Evolutionary conservation across 2,113 vertebrate genomes (phyloP).

Genomic region (Chitala chitala): DNA sequence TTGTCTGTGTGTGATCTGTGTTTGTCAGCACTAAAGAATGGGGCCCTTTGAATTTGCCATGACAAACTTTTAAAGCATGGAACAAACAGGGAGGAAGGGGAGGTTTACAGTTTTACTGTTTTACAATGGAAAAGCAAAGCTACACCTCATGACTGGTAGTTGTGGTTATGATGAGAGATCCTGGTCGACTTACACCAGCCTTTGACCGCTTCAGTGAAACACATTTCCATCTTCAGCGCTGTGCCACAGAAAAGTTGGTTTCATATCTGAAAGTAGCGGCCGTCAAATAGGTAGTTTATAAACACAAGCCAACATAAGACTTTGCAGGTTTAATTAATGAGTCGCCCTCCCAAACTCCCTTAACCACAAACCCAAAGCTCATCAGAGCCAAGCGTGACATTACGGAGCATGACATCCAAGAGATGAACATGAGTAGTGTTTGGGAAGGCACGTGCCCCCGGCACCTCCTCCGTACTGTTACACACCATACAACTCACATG

Average conservation of each 20-base stretch:
- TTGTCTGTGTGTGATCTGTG: too few species aligned
- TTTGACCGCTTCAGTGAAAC: not conserved
- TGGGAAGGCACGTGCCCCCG: not conserved
- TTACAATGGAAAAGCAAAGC: too few species aligned
- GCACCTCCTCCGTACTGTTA: not conserved
- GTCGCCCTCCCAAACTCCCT: too few species aligned
- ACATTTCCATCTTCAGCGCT: conserved; percentile 37
- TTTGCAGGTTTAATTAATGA: too few species aligned
- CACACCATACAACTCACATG: conserved; percentile 44
- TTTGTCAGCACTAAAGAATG: too few species aligned
- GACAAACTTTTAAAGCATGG: too few species aligned
- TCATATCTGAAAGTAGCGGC: conserved; percentile 49
- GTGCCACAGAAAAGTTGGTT: conserved; percentile 58
- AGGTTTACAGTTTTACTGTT: too few species aligned
- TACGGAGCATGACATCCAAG: not conserved
- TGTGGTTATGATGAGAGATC: not conserved
- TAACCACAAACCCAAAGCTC: too few species aligned
- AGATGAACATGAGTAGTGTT: not conserved
- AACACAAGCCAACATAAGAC: too few species aligned
- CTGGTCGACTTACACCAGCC: not conserved
- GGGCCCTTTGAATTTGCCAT: too few species aligned
- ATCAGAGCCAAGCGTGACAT: not conserved
- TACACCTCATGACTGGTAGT: not conserved
- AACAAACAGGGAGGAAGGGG: too few species aligned
- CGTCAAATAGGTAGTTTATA: too few species aligned